Evolutionary conservation across 2,113 vertebrate genomes (phyloP).

Genomic region (Eretmochelys imbricata): DNA sequence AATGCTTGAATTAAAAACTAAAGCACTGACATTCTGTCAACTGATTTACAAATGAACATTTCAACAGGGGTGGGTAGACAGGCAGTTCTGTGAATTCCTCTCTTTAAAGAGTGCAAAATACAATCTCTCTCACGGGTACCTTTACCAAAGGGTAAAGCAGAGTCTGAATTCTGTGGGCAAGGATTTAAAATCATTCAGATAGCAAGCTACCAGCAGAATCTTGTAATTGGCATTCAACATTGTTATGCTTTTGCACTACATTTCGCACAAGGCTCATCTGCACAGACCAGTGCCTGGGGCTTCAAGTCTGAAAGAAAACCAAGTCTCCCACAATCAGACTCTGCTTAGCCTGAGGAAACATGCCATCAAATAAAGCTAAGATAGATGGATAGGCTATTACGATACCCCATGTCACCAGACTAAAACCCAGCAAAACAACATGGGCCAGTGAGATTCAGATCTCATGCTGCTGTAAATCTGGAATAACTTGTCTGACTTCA

Average conservation of each 20-base stretch:
- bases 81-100: rapidly evolving
- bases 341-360: background rate
- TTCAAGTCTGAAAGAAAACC: background rate
- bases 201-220: background rate
- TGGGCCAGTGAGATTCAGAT: background rate
- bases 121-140: background rate
- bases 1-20: background rate
- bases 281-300: background rate
- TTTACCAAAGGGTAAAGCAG: background rate
- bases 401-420: background rate
- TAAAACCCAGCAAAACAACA: background rate
- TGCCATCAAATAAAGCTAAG: background rate
- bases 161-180: background rate
- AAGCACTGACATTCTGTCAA: background rate
- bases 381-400: background rate
- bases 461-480: background rate
- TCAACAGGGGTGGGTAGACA: rapidly evolving
- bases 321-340: background rate
- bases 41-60: background rate
- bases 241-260: background rate
- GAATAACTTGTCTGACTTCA: background rate
- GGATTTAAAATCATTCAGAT: rapidly evolving
- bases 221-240: background rate
- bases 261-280: background rate
- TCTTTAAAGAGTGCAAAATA: background rate